phyloP scores from a whole-genome alignment of 2,113 vertebrate species.

The Lepus timidus region DNA sequence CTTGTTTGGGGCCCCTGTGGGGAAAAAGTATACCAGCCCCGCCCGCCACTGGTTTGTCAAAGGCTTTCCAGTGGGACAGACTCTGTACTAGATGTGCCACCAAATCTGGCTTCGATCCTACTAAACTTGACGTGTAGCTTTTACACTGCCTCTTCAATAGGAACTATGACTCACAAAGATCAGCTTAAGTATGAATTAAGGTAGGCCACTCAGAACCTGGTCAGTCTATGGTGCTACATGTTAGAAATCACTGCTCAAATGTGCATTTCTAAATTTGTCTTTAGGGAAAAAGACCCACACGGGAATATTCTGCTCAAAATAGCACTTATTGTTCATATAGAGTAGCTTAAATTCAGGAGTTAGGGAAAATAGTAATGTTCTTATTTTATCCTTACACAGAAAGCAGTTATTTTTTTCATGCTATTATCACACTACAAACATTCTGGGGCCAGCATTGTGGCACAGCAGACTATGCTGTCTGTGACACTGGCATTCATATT shows the following conservation, averaged over 20 bases:
- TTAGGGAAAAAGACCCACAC: constrained; percentile 1
- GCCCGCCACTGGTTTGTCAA: not conserved
- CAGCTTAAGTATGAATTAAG: not conserved
- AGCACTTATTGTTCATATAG: not conserved
- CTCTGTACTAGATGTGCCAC: not conserved
- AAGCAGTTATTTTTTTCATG: constrained; percentile 5
- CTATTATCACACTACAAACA: not conserved
- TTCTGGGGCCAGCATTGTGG: not conserved
- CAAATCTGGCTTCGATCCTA: not conserved
- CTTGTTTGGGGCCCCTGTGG: not conserved
- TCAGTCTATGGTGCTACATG: not conserved
- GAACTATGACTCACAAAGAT: constrained; percentile 14
- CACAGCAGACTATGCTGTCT: too few species aligned
- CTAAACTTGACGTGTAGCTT: constrained; percentile 9
- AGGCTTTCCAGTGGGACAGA: not conserved
- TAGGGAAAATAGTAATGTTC: not conserved
- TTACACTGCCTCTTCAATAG: not conserved
- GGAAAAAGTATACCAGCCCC: not conserved
- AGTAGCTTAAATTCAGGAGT: not conserved
- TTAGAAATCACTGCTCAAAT: not conserved
- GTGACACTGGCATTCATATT: too few species aligned
- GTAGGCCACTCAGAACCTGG: not conserved
- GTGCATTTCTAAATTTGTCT: constrained; percentile 3
- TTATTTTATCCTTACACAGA: not conserved
- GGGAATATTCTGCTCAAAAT: not conserved